phyloP scores from a whole-genome alignment of 2,113 vertebrate species.

The Merops nubicus region DNA sequence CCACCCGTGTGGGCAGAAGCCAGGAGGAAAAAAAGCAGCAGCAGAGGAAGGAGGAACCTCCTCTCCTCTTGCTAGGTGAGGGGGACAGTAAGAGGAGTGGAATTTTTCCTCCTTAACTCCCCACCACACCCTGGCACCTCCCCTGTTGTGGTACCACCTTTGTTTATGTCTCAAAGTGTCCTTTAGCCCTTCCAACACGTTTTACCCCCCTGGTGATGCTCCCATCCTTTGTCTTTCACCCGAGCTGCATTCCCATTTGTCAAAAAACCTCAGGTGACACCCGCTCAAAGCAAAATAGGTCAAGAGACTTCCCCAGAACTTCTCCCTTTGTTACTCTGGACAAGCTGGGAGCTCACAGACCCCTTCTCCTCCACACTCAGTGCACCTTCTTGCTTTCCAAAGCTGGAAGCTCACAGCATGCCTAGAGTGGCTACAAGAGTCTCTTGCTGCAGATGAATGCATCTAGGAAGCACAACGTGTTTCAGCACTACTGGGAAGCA shows the following conservation, averaged over 20 bases:
- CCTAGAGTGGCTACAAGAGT: neutral
- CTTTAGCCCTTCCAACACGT: rapidly evolving
- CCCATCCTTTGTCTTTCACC: neutral
- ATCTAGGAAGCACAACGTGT: neutral
- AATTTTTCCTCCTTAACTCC: neutral
- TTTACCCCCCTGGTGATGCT: neutral
- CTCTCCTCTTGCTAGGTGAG: neutral
- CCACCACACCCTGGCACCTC: neutral
- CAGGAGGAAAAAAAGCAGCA: neutral
- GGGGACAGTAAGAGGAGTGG: neutral
- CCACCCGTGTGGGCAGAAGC: neutral
- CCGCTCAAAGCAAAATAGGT: neutral
- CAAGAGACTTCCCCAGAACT: neutral
- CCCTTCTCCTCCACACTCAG: neutral
- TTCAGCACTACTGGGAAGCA: neutral
- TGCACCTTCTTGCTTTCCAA: rapidly evolving
- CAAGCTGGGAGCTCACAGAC: neutral
- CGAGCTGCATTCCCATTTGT: neutral
- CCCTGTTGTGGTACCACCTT: rapidly evolving
- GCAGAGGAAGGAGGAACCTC: neutral
- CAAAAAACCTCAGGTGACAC: neutral
- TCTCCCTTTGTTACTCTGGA: neutral
- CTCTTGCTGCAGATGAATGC: neutral
- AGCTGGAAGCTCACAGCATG: rapidly evolving
- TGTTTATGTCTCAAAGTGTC: neutral